phyloP scores from a whole-genome alignment of 2,113 vertebrate species.

The Myotis yumanensis region DNA sequence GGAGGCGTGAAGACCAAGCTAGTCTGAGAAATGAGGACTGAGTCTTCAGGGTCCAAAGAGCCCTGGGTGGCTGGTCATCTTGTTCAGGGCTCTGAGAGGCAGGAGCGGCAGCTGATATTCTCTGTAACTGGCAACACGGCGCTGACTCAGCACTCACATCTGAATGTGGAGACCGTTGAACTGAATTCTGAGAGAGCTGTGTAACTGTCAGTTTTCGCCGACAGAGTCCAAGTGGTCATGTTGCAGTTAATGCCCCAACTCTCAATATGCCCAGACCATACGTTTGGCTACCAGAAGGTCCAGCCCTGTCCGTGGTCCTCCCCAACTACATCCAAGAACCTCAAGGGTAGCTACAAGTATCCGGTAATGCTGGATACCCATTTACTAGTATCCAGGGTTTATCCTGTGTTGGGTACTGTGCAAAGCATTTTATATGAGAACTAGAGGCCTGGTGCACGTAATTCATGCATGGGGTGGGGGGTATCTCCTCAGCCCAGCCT shows the following conservation, averaged over 20 bases:
- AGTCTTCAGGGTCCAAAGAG: too few relatives aligned
- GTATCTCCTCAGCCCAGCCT: too few relatives aligned
- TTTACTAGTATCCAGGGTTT: not conserved
- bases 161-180: fast-evolving
- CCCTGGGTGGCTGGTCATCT: not conserved
- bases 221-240: not conserved
- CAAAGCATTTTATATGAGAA: not conserved
- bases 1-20: not conserved
- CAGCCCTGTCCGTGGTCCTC: not conserved
- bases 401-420: fast-evolving
- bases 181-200: not conserved
- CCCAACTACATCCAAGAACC: not conserved
- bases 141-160: fast-evolving
- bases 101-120: not conserved
- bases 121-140: fast-evolving
- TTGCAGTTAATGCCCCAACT: not conserved
- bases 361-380: fast-evolving
- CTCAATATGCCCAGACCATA: not conserved
- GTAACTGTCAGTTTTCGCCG: not conserved
- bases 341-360: fast-evolving
- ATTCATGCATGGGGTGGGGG: too few relatives aligned
- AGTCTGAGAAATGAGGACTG: not conserved
- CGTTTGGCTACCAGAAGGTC: not conserved
- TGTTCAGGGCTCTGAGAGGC: not conserved
- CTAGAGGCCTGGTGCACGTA: too few relatives aligned